A percentile compares a stretch with the other conserved stretches of the same genome.
Evolutionary conservation across 2,113 vertebrate species (phyloP).

Genomic region (Myxocyprinus asiaticus): DNA sequence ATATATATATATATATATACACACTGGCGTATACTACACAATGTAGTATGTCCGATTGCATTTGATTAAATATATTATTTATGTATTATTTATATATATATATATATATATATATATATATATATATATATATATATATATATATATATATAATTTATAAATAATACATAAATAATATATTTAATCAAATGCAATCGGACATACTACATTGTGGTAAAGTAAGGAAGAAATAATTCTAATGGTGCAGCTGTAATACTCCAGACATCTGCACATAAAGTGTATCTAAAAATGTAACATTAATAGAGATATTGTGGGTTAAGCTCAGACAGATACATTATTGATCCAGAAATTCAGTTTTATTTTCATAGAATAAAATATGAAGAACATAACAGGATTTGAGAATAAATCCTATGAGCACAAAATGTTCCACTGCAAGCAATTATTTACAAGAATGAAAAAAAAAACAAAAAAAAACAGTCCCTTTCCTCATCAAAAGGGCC

Average conservation of each 20-base stretch:
- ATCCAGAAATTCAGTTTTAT: constrained; percentile 67
- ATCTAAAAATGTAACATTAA: neutral
- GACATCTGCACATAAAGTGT: neutral
- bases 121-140: no score
- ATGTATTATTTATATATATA: no score
- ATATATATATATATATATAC: no score
- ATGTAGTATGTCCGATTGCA: no score
- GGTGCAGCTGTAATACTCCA: neutral
- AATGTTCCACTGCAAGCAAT: constrained; percentile 79
- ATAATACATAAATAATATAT: no score
- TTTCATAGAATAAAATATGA: constrained; percentile 80
- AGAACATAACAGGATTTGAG: constrained; percentile 83
- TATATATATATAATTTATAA: no score
- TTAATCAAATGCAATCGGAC: no score
- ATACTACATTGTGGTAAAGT: no score
- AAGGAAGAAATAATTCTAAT: no score
- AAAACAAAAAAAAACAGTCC: constrained; percentile 53
- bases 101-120: no score
- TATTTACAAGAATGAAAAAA: constrained; percentile 77
- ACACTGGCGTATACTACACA: no score
- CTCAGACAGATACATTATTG: constrained; percentile 27
- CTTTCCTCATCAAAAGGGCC: constrained; percentile 62
- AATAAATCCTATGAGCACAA: constrained; percentile 83
- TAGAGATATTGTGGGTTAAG: neutral
- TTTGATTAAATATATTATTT: no score